Evolutionary conservation across 2,797 vertebrate species (phyloP).

Genomic region (Semaprochilodus insignis): DNA sequence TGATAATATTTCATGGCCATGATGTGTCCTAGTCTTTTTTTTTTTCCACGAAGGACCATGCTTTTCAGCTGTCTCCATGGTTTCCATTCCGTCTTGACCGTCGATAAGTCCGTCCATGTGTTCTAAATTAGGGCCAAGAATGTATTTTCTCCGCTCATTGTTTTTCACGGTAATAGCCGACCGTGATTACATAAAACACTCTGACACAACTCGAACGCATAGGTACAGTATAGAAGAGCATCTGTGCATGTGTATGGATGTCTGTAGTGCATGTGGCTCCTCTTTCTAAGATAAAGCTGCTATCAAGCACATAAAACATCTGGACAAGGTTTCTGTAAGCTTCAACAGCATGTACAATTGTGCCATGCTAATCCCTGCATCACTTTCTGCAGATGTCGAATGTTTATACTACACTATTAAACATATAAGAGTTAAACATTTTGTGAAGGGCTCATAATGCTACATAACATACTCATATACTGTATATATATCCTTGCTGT

Average conservation of each 20-base stretch:
- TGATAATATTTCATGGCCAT: constrained; percentile 60
- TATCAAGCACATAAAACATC: background rate
- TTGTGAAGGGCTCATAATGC: no score
- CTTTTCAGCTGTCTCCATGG: constrained; percentile 67
- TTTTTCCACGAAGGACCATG: constrained; percentile 50
- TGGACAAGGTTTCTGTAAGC: background rate
- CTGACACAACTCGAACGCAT: constrained; percentile 47
- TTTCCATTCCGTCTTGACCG: constrained; percentile 63
- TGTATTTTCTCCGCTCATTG: constrained; percentile 46
- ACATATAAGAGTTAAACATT: background rate
- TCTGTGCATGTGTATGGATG: constrained; percentile 22
- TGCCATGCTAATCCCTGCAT: background rate
- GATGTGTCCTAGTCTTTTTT: constrained; percentile 56
- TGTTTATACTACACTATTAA: no score
- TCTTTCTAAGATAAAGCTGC: background rate
- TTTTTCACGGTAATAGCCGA: constrained; percentile 39
- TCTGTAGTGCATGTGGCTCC: background rate
- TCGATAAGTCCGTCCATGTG: constrained; percentile 58
- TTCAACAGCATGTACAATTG: background rate
- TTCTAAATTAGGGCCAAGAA: constrained; percentile 60
- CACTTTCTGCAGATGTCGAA: background rate
- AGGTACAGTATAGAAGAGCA: background rate
- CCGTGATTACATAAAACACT: constrained; percentile 43
- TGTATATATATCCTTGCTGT: no score
- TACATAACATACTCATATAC: no score